Percentiles rank a stretch among this genome's conserved stretches.
These are phyloP conservation scores for Patiria miniata DNA, from an alignment of 35 echinoderm and acorn worm species.

Conservation along the genomic window DNA sequence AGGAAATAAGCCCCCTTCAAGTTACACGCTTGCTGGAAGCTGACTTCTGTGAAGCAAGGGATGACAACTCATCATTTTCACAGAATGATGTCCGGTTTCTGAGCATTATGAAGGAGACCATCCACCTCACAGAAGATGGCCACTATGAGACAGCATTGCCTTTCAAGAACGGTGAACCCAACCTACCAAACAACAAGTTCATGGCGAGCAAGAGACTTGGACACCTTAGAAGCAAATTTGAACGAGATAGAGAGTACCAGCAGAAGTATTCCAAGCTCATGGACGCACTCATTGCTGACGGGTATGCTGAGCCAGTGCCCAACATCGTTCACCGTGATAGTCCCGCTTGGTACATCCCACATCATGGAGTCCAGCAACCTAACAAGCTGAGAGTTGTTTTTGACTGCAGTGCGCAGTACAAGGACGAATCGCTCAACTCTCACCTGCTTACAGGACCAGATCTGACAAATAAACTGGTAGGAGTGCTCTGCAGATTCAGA, in stretches of 20 bases:
- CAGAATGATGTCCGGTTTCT: constrained; percentile 49
- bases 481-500: constrained; percentile 54
- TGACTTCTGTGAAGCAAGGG: constrained; percentile 38
- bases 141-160: constrained; percentile 67
- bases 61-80: neutral
- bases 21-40: constrained; percentile 40
- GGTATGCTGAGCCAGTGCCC: constrained; percentile 61
- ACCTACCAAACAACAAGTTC: constrained; percentile 36
- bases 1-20: constrained; percentile 30
- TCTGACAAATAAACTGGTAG: constrained; percentile 67
- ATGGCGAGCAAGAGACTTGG: neutral
- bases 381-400: constrained; percentile 65
- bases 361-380: constrained; percentile 74
- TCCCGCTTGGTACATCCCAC: constrained; percentile 68
- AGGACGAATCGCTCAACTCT: constrained; percentile 57
- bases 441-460: constrained; percentile 69
- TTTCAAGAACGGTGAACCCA: constrained; percentile 25
- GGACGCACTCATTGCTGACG: constrained; percentile 18
- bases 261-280: constrained; percentile 48
- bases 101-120: constrained; percentile 17
- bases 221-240: constrained; percentile 23
- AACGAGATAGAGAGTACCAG: constrained; percentile 1
- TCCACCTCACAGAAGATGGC: constrained; percentile 36
- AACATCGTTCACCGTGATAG: neutral
- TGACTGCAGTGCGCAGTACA: constrained; percentile 51